phyloP scores from a whole-genome alignment of 37 sponge, comb jelly and placozoan genomes.

The Geodia barretti region DNA sequence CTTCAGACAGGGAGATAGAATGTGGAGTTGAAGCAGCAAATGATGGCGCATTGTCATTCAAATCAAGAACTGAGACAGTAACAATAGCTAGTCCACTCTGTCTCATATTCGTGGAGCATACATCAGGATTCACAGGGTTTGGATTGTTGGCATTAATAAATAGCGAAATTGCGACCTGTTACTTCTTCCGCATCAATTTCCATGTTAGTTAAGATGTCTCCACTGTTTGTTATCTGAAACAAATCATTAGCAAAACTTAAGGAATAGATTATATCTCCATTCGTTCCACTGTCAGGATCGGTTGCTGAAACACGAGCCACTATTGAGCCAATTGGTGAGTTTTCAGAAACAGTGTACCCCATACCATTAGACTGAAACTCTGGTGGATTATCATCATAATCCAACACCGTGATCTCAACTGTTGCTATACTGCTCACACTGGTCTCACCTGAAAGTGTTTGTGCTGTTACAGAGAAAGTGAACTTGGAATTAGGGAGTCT shows the following conservation, averaged over 20 bases:
- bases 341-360: conserved; percentile 18
- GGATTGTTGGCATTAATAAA: conserved; percentile 21
- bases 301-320: conserved; percentile 40
- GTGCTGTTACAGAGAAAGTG: conserved; percentile 28
- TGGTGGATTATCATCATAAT: conserved; percentile 50
- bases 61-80: conserved; percentile 8
- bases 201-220: conserved; percentile 1
- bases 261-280: conserved; percentile 33
- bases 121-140: neutral
- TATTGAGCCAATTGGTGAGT: conserved; percentile 7
- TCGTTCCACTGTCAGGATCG: conserved; percentile 45
- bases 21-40: conserved; percentile 4
- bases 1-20: conserved; percentile 13
- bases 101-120: neutral
- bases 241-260: neutral
- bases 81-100: neutral
- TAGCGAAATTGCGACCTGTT: neutral
- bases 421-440: conserved; percentile 28
- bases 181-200: conserved; percentile 30
- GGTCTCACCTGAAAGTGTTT: conserved; percentile 2
- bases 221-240: conserved; percentile 17
- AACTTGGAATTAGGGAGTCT: conserved; percentile 31
- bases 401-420: conserved; percentile 34
- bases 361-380: conserved; percentile 2
- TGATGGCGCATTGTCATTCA: conserved; percentile 47